These are phyloP conservation scores for Lytechinus pictus DNA, from an alignment of 35 echinoderm and acorn worm genomes.

Conservation along the genomic window DNA sequence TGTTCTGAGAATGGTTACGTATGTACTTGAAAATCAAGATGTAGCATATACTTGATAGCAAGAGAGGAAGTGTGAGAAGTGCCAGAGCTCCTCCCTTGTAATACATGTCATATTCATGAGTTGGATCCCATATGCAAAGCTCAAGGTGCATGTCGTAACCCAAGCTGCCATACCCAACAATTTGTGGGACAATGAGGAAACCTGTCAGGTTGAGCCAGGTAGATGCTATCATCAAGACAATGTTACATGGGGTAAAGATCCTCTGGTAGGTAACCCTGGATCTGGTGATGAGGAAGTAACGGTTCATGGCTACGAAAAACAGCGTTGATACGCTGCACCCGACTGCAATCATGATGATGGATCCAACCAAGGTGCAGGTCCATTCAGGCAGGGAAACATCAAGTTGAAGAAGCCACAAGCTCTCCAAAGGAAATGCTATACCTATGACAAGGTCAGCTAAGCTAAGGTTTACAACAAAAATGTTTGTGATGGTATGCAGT, in stretches of 20 bases:
- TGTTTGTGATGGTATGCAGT: conserved; percentile 34
- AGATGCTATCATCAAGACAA: background rate
- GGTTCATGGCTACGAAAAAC: conserved; percentile 73
- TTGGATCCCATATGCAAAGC: conserved; percentile 32
- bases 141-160: conserved; percentile 15
- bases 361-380: conserved; percentile 59
- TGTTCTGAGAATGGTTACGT: background rate
- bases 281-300: conserved; percentile 70
- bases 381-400: conserved; percentile 51
- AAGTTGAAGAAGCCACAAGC: background rate
- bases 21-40: background rate
- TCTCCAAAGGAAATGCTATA: background rate
- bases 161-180: background rate
- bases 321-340: conserved; percentile 86
- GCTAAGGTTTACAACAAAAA: conserved; percentile 42
- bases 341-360: conserved; percentile 57
- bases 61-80: background rate
- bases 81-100: conserved; percentile 31
- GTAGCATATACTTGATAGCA: background rate
- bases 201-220: conserved; percentile 22
- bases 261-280: conserved; percentile 20
- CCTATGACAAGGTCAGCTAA: conserved; percentile 16
- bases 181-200: background rate
- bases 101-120: background rate
- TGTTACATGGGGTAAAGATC: conserved; percentile 12